phyloP scores from a whole-genome alignment of 1,140 invertebrate species.

The Maniola jurtina region DNA sequence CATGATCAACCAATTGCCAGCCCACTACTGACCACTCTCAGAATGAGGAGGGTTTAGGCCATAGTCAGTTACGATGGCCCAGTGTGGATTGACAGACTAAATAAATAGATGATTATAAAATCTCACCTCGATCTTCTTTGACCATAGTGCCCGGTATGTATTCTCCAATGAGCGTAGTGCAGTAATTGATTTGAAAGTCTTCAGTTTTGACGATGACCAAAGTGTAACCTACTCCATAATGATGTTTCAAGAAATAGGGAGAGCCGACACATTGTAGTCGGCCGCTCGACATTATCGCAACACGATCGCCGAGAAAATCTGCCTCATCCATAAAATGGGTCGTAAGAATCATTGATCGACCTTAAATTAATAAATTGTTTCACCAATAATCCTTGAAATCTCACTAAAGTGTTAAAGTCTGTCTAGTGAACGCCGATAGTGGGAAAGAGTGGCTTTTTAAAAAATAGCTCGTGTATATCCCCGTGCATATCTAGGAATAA shows the following conservation, averaged over 20 bases:
- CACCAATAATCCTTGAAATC: neutral
- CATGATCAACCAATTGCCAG: too few relatives aligned
- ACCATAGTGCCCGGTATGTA: constrained; percentile 52
- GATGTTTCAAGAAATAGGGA: constrained; percentile 80
- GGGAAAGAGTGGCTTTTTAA: too few relatives aligned
- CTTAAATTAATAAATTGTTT: constrained; percentile 31
- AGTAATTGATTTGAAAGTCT: constrained; percentile 45
- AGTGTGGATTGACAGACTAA: neutral
- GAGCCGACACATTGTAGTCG: constrained; percentile 84
- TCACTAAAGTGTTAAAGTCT: too few relatives aligned
- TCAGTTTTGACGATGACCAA: constrained; percentile 77
- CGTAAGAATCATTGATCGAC: constrained; percentile 92
- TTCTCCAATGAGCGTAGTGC: constrained; percentile 51
- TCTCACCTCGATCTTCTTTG: constrained; percentile 60
- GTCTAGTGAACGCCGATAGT: too few relatives aligned
- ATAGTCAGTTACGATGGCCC: too few relatives aligned
- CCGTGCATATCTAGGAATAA: too few relatives aligned
- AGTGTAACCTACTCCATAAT: constrained; percentile 89
- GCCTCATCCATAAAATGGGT: constrained; percentile 99
- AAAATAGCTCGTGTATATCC: too few relatives aligned
- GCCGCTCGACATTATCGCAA: constrained; percentile 94
- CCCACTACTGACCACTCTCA: too few relatives aligned
- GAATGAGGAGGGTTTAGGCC: too few relatives aligned
- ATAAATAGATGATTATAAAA: neutral
- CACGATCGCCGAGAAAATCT: constrained; percentile 94